Percentiles rank a stretch among this genome's conserved stretches.
These are phyloP conservation scores for Nasonia oneida DNA, from an alignment of 2,888 invertebrate species.

Conservation along the genomic window DNA sequence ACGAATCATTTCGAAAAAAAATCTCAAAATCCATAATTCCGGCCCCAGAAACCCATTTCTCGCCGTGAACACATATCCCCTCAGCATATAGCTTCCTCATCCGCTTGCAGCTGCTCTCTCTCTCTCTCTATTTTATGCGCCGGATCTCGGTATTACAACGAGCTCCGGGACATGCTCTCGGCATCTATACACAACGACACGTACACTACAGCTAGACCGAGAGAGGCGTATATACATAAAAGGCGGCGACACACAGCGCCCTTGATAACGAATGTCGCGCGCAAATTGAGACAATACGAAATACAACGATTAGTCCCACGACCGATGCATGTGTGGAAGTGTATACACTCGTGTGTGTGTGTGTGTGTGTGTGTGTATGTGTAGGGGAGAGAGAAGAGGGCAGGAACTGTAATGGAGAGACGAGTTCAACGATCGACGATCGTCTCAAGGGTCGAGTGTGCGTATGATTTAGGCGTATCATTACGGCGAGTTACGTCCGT, in stretches of 20 bases:
- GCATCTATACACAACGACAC: no score
- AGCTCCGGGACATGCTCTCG: not conserved
- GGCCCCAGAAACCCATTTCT: not conserved
- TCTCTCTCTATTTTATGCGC: not conserved
- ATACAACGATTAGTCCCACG: not conserved
- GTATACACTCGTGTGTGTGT: no score
- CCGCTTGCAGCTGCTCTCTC: not conserved
- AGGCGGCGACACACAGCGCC: not conserved
- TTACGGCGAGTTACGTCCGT: not conserved
- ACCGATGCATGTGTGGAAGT: not conserved
- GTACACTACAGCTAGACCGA: not conserved
- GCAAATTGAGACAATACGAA: conserved; percentile 27
- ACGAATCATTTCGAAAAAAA: not conserved
- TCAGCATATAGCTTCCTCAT: conserved; percentile 1
- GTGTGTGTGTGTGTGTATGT: no score
- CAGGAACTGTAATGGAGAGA: conserved; percentile 6
- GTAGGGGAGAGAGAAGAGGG: not conserved
- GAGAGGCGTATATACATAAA: not conserved
- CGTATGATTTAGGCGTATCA: not conserved
- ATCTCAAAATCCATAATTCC: not conserved
- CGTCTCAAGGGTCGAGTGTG: conserved; percentile 22
- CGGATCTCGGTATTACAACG: not conserved
- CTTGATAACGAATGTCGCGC: conserved; percentile 10
- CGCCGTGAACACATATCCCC: not conserved
- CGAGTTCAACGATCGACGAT: conserved; percentile 17